A percentile compares a stretch with the other conserved stretches of the same genome.
Conservation (phyloP, 2,113 vertebrate genomes). For the Myotis brandtii region DNA sequence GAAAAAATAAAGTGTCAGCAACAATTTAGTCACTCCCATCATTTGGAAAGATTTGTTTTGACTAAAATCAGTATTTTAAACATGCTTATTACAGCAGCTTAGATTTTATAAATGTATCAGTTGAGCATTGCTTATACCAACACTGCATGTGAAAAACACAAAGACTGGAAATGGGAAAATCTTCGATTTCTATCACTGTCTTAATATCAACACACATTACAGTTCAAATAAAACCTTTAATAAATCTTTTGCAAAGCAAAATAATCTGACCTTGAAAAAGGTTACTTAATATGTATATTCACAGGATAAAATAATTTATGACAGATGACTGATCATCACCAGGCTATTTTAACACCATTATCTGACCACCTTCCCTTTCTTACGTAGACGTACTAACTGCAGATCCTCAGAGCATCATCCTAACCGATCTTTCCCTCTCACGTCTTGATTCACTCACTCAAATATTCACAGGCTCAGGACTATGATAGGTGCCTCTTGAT, state of each 20-base stretch:
- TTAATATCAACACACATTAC: neutral
- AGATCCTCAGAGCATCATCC: neutral
- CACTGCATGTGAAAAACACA: neutral
- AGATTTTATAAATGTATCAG: neutral
- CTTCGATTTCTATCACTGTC: neutral
- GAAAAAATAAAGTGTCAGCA: neutral
- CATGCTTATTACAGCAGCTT: neutral
- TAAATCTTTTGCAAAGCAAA: neutral
- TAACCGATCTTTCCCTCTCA: neutral
- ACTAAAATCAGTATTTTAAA: neutral
- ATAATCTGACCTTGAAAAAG: neutral
- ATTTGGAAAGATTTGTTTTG: neutral
- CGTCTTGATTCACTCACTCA: neutral
- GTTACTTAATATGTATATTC: neutral
- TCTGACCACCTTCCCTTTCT: neutral
- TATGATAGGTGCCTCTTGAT: fast-evolving
- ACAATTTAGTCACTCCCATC: neutral
- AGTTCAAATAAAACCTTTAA: neutral
- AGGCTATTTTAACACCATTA: neutral
- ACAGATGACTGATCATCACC: neutral
- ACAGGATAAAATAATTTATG: neutral
- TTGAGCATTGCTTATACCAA: neutral
- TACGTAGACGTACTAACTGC: neutral
- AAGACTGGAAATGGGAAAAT: neutral
- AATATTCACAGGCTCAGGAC: neutral